Conservation (phyloP, 2,888 invertebrate species). For the Aphrophora alni region DNA sequence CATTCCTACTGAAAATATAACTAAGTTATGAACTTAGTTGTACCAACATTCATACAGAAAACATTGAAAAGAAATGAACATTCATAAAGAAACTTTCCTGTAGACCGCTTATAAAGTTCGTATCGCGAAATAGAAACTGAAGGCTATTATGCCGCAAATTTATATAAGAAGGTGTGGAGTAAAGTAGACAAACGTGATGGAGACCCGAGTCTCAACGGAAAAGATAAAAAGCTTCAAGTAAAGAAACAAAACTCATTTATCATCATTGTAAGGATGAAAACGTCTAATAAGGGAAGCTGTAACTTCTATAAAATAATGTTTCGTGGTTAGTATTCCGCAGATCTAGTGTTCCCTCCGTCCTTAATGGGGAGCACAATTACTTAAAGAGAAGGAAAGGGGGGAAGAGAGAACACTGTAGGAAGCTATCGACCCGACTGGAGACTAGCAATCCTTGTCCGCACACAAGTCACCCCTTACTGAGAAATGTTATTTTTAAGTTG, state of each 20-base stretch:
- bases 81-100: no score
- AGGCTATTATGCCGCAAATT: no score
- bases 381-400: background rate
- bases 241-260: background rate
- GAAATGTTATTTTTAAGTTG: no score
- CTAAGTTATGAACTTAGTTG: no score
- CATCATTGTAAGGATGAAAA: background rate
- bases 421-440: background rate
- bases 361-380: constrained; percentile 5
- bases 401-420: no score
- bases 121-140: no score
- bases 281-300: background rate
- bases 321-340: background rate
- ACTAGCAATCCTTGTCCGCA: no score
- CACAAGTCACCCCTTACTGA: no score
- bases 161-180: background rate
- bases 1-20: no score
- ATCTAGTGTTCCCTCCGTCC: background rate
- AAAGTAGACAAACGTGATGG: background rate
- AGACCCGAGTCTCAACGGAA: background rate
- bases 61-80: no score
- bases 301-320: constrained; percentile 2
- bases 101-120: no score
- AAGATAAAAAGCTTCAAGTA: background rate
- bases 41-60: no score